Evolutionary conservation across 2,888 invertebrate species (phyloP), one percentile per base, ranked within the genome.

Genomic region (Chrysotoxum bicinctum): DNA sequence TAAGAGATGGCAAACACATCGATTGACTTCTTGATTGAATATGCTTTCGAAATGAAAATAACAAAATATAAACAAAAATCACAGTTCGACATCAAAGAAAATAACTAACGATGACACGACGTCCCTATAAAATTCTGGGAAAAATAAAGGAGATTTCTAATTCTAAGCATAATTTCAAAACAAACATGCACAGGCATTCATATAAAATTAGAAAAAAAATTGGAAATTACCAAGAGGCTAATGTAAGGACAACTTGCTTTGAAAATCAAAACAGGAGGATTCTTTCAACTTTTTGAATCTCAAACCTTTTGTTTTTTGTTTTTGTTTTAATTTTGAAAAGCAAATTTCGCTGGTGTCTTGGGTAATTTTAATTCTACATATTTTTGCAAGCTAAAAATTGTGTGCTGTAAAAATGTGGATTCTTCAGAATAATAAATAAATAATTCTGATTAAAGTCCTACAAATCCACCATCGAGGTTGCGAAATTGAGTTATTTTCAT

Each of bases 361-460:
- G 16, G 23, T 35, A 10, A 35, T 66, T 66, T 66, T 23, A 66
- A 66, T 50, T 66, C 7, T n/a, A 8, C 10, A 8, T n/a, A n/a
- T 32, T 32, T 45, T 19, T 19, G 12, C 3, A 7, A 62, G 43
- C 7, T 30, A 16, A 64, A n/a, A 45, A 30, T 64, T 30, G 14
- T 19, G 0, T 45, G 45, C 0, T 26, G 26, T 3, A 30, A 8
- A 43, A 40, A 40, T 40, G 2, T 58, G 26, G 6, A 23, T 45
- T 1, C 30, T 45, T 45, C 8, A 19, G 14, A 45, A 64, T 64
- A 40, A 8, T 3, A 45, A 45, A 64, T 45, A 16, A 19, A 43
- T 32, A 45, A 45, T 64, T 64, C 16, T 45, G 19, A 64, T 45
- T 45, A 10, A 16, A 45, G 16, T 19, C 14, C 9, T 43, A 12